Conservation (phyloP, 2,113 vertebrate genomes). For the Garra rufa region DNA sequence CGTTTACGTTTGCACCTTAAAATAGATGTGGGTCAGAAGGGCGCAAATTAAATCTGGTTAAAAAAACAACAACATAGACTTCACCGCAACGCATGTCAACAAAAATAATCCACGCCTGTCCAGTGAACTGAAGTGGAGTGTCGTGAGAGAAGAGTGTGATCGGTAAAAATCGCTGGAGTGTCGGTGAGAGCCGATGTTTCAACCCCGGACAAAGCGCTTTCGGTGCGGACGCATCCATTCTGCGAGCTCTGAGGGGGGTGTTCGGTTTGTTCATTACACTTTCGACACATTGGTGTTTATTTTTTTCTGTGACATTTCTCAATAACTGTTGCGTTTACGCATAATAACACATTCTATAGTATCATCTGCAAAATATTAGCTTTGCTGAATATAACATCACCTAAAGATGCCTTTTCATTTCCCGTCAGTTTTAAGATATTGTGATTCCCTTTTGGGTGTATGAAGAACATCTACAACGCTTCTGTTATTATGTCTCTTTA, state of each 20-base stretch:
- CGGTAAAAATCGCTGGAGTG: background rate
- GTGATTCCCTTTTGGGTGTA: background rate
- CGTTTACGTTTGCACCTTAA: background rate
- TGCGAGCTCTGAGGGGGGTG: background rate
- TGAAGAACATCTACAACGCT: background rate
- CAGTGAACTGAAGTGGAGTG: background rate
- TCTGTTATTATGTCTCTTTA: background rate
- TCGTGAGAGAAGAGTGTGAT: background rate
- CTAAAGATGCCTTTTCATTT: background rate
- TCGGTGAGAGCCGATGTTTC: background rate
- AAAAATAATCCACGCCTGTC: background rate
- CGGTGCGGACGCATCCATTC: constrained; percentile 10
- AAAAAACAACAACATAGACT: background rate
- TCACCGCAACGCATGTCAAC: background rate
- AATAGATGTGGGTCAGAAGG: background rate
- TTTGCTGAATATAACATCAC: background rate
- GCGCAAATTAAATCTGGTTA: background rate
- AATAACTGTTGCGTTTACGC: background rate
- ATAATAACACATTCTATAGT: background rate
- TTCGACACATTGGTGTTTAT: background rate
- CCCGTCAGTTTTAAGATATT: background rate
- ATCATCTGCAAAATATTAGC: background rate
- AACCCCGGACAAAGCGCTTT: background rate
- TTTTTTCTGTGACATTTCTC: background rate
- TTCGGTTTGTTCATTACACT: background rate